Conservation (phyloP, 2,113 vertebrate species). For the Willisornis vidua region DNA sequence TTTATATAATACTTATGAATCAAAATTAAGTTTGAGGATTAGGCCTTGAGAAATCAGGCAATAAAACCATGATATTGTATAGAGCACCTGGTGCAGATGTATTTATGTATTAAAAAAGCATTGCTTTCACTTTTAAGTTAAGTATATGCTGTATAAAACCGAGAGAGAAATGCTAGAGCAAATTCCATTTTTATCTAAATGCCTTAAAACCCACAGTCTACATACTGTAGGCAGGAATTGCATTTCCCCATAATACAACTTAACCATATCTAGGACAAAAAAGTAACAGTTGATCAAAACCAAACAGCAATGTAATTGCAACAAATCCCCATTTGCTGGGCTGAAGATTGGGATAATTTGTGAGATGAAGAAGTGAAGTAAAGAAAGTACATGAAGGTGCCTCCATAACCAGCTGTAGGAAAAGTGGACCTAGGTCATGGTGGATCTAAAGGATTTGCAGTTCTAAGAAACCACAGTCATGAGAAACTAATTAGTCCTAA, state of each 20-base stretch:
- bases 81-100: background rate
- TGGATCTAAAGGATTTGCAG: background rate
- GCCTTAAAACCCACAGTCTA: background rate
- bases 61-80: background rate
- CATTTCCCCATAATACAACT: background rate
- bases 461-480: rapidly evolving
- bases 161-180: background rate
- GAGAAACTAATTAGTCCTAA: background rate
- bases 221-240: background rate
- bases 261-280: background rate
- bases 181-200: background rate
- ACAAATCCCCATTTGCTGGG: background rate
- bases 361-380: background rate
- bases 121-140: background rate
- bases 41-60: background rate
- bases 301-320: background rate
- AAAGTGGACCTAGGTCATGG: background rate
- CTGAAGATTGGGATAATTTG: background rate
- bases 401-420: background rate
- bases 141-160: background rate
- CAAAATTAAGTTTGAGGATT: background rate
- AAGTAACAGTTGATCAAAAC: background rate
- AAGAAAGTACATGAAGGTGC: background rate
- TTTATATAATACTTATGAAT: background rate
- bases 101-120: background rate